Evolutionary conservation across 2,113 vertebrate genomes (phyloP), one percentile per base, ranked within the genome.

Genomic region (Paratilapia polleni): DNA sequence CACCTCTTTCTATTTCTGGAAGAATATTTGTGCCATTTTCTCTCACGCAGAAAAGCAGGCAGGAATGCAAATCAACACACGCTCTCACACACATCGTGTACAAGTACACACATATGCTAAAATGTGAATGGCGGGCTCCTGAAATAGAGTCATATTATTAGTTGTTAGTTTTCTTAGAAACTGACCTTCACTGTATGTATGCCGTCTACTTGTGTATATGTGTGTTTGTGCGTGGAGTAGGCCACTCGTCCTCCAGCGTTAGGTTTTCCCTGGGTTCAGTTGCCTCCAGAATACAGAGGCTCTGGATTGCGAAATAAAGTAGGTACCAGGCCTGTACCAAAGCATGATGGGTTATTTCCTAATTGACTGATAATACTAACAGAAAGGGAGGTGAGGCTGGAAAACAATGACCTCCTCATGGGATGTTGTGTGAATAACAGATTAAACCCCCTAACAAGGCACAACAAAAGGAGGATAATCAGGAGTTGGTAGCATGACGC

Each of bases 261-360:
- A 94, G 87, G 92, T 89, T 97, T 97, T 85, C 95, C 97, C 14
- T 95, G 93, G 94, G 95, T 97, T 93, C 96, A 96, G 90, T 92
- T 97, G 86, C 95, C 95, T 95, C 95, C 96, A 82, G 96, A 97
- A 85, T 98, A 97, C 90, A 95, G 96, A 88, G 96, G 94, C 94
- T 96, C 93, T 94, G 94, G 95, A 28, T 68, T 96, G 80, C 94
- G 94, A 91, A 96, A 96, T 92, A 96, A 97, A 97, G 97, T 97
- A 97, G 92, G 96, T 97, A 94, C 90, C 79, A 36, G 59, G 43
- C 56, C 56, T 85, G 80, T 83, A 82, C 36, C 49, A 77, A 31
- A 78, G 91, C 92, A 93, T 93, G 93, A 78, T 91, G 85, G 81
- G 66, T 89, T 85, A 61, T 81, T 73, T 36, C n/a, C 8, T 41